Evolutionary conservation across 2,888 invertebrate genomes (phyloP).

Genomic region (Yponomeuta plumbellus): DNA sequence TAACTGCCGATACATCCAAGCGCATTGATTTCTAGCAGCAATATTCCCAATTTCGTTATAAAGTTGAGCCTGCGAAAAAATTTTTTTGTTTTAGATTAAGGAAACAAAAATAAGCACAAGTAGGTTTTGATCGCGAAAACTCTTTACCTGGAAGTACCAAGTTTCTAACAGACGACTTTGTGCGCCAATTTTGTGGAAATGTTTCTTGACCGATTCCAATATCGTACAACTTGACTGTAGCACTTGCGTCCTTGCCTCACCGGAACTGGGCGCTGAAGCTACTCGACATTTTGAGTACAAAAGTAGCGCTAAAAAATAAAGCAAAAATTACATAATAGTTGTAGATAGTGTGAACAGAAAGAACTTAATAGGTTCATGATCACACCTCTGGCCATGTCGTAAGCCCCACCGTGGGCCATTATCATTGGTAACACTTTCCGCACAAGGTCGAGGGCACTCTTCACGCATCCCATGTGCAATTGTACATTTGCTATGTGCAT

Average conservation of each 20-base stretch:
- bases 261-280: conserved; percentile 75
- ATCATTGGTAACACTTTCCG: conserved; percentile 82
- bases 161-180: conserved; percentile 85
- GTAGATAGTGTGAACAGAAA: not conserved
- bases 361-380: not conserved
- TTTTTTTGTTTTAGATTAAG: not conserved
- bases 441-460: conserved; percentile 83
- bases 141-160: conserved; percentile 79
- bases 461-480: conserved; percentile 84
- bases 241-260: conserved; percentile 66
- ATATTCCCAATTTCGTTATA: conserved; percentile 84
- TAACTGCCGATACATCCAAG: conserved; percentile 86
- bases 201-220: conserved; percentile 80
- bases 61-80: conserved; percentile 78
- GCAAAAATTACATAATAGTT: not conserved
- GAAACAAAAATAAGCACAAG: not conserved
- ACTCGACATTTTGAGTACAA: conserved; percentile 87
- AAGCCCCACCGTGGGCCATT: conserved; percentile 87
- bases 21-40: conserved; percentile 86
- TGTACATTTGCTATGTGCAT: conserved; percentile 88
- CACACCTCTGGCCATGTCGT: conserved; percentile 84
- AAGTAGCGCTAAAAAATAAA: conserved; percentile 65
- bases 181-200: conserved; percentile 86
- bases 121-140: not conserved
- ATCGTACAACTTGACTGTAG: conserved; percentile 77